These are phyloP conservation scores for Astropecten irregularis DNA, from an alignment of 53 echinoderm and acorn worm species.

Conservation along the genomic window DNA sequence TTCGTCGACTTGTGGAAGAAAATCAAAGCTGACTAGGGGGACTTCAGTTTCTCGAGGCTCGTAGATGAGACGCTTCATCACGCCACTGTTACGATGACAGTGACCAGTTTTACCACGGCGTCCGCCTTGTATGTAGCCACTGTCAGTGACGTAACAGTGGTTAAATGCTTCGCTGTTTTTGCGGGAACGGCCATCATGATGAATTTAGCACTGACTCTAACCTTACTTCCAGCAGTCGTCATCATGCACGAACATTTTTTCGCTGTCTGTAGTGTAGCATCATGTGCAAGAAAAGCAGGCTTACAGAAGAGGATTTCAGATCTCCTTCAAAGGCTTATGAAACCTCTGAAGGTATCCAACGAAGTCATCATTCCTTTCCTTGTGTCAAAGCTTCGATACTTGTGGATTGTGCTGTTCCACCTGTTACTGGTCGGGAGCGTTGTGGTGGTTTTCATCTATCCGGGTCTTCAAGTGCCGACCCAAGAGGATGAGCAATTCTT, in stretches of 20 bases:
- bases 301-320: too few species aligned
- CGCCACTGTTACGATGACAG: conserved; percentile 79
- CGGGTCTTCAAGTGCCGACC: conserved; percentile 69
- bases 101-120: conserved; percentile 87
- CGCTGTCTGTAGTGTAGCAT: background rate
- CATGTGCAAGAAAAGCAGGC: background rate
- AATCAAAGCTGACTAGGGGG: conserved; percentile 22
- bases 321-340: too few species aligned
- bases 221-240: conserved; percentile 78
- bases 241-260: conserved; percentile 66
- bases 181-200: conserved; percentile 84
- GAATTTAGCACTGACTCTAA: conserved; percentile 79
- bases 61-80: conserved; percentile 72
- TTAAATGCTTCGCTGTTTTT: conserved; percentile 83
- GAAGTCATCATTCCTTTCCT: conserved; percentile 62
- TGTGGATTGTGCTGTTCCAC: conserved; percentile 65
- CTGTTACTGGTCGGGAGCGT: conserved; percentile 63
- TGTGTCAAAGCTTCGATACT: conserved; percentile 66
- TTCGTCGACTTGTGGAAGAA: conserved; percentile 83
- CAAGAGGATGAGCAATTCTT: conserved; percentile 71
- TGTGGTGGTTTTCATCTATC: conserved; percentile 62
- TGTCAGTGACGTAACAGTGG: conserved; percentile 77
- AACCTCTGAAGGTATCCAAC: conserved; percentile 18
- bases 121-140: conserved; percentile 71
- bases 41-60: conserved; percentile 5